Evolutionary conservation across 2,797 vertebrate species (phyloP).

Genomic region (Enoplosus armatus): DNA sequence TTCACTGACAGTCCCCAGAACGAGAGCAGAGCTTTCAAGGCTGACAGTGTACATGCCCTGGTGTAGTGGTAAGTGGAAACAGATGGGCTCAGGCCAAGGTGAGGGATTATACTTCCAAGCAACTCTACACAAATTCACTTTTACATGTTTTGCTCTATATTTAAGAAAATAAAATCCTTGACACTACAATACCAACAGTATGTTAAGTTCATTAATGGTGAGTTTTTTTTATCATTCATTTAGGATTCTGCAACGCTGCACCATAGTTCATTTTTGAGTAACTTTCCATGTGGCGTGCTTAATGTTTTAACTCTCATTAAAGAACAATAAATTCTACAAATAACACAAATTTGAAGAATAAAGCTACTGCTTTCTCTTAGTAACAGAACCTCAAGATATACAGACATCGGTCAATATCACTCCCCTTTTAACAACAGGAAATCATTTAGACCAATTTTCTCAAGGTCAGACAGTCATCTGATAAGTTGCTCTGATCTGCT

Average conservation of each 20-base stretch:
- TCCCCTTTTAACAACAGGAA: slow-evolving; percentile 88
- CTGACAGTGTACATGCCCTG: slow-evolving; percentile 83
- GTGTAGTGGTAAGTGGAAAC: slow-evolving; percentile 84
- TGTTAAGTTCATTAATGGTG: background rate
- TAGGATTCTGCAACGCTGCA: background rate
- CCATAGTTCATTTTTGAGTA: background rate
- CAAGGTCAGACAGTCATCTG: slow-evolving; percentile 90
- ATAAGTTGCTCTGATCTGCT: slow-evolving; percentile 85
- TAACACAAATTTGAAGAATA: slow-evolving; percentile 12
- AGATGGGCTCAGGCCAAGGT: slow-evolving; percentile 82
- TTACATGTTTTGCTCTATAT: slow-evolving; percentile 51
- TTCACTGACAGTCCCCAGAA: slow-evolving; percentile 80
- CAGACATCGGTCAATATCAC: slow-evolving; percentile 79
- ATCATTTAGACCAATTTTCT: slow-evolving; percentile 92
- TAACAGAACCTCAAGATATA: slow-evolving; percentile 46
- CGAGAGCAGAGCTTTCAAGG: slow-evolving; percentile 79
- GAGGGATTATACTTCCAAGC: slow-evolving; percentile 76
- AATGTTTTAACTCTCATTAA: slow-evolving; percentile 25
- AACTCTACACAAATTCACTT: slow-evolving; percentile 61
- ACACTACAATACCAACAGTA: background rate
- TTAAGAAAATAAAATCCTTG: slow-evolving; percentile 20
- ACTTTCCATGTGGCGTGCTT: background rate
- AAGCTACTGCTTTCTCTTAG: slow-evolving; percentile 19
- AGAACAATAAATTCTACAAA: slow-evolving; percentile 30
- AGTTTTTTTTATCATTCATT: background rate